A percentile compares a stretch with the other conserved stretches of the same genome.
phyloP scores from a whole-genome alignment of 1,140 invertebrate genomes.

The Lasioglossum albipes region DNA sequence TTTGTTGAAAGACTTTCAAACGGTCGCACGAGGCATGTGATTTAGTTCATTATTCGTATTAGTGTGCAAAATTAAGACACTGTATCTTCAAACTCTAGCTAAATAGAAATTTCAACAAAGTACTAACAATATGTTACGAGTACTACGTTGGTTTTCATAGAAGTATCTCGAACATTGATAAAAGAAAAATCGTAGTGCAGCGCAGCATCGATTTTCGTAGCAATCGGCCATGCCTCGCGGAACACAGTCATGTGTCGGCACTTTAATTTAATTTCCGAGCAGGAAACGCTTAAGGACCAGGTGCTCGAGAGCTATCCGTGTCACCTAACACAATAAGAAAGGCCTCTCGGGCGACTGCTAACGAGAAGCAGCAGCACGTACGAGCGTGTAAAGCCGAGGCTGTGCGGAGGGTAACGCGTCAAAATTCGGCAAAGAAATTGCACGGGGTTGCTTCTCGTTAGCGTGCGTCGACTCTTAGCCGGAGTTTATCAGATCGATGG shows the following conservation, averaged over 20 bases:
- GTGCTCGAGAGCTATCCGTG: neutral
- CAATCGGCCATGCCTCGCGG: neutral
- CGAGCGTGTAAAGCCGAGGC: too few relatives aligned
- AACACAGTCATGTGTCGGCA: neutral
- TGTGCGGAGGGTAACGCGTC: neutral
- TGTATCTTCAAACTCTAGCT: too few relatives aligned
- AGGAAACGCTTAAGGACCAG: conserved; percentile 10
- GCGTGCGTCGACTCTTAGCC: neutral
- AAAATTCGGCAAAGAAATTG: conserved; percentile 23
- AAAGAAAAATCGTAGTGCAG: too few relatives aligned
- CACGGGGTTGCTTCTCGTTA: neutral
- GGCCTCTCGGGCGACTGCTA: neutral
- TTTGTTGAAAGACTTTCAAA: too few relatives aligned
- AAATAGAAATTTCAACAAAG: too few relatives aligned
- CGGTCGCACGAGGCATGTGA: too few relatives aligned
- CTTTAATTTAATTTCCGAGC: neutral
- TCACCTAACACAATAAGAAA: conserved; percentile 21
- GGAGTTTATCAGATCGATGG: conserved; percentile 31
- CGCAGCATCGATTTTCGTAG: too few relatives aligned
- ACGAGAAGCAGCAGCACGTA: neutral
- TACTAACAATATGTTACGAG: too few relatives aligned
- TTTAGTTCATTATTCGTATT: too few relatives aligned
- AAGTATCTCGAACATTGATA: too few relatives aligned
- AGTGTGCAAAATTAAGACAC: too few relatives aligned
- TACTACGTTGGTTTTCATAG: too few relatives aligned